Conservation (phyloP, 2,113 vertebrate species). For the Columba livia region DNA sequence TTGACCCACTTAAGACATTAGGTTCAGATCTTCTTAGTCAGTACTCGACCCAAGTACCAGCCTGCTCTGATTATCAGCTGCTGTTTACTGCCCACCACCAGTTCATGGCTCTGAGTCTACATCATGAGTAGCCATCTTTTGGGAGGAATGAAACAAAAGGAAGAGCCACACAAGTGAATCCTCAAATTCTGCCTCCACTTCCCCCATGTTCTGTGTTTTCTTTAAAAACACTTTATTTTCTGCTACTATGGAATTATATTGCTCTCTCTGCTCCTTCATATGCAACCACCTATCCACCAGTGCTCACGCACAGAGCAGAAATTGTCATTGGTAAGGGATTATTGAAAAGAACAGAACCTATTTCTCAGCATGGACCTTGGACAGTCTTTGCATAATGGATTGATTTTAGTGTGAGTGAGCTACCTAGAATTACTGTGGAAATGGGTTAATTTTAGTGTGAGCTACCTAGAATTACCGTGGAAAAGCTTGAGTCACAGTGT, state of each 20-base stretch:
- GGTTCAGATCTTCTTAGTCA: neutral
- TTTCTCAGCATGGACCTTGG: neutral
- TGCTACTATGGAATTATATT: neutral
- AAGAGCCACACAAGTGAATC: neutral
- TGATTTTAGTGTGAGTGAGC: neutral
- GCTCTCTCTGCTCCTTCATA: rapidly evolving
- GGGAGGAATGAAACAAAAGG: neutral
- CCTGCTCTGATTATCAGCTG: neutral
- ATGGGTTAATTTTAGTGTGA: neutral
- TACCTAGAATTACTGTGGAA: neutral
- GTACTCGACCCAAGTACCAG: neutral
- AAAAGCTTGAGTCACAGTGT: neutral
- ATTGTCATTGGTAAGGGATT: neutral
- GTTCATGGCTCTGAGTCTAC: neutral
- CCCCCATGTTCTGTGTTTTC: neutral
- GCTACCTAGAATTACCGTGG: neutral
- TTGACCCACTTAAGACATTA: neutral
- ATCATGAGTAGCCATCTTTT: neutral
- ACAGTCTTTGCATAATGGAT: neutral
- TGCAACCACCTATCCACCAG: rapidly evolving
- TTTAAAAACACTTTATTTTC: neutral
- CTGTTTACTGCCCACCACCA: neutral
- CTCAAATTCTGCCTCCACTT: neutral
- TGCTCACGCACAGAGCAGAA: rapidly evolving
- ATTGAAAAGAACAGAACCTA: neutral